Percentiles rank a stretch among this genome's conserved stretches.
These are phyloP conservation scores for Selene dorsalis DNA, from an alignment of 2,797 vertebrate species.

Conservation along the genomic window DNA sequence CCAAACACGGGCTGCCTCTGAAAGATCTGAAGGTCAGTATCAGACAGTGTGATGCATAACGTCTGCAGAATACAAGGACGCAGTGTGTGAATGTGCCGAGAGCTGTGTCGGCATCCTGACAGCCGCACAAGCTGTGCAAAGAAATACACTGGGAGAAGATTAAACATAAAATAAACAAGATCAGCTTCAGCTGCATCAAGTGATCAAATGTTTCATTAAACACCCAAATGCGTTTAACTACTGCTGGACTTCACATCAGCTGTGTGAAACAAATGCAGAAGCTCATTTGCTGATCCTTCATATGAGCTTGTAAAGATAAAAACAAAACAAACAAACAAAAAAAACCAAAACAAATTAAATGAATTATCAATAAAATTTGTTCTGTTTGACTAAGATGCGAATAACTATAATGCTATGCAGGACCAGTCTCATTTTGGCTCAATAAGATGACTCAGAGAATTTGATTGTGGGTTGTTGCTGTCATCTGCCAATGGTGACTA, in stretches of 20 bases:
- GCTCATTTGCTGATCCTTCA: not conserved
- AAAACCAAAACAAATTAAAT: not conserved
- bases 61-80: not conserved
- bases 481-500: not conserved
- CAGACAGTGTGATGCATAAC: not conserved
- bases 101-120: not conserved
- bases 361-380: not conserved
- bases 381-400: not conserved
- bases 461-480: not conserved
- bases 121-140: not conserved
- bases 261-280: not conserved
- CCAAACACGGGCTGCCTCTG: conserved; percentile 49
- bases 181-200: not conserved
- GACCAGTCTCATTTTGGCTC: not conserved
- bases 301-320: not conserved
- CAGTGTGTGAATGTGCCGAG: conserved; percentile 3
- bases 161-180: not conserved
- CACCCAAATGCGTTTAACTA: not conserved
- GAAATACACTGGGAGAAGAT: not conserved
- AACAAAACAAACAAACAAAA: not conserved
- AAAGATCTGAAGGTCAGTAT: conserved; percentile 30
- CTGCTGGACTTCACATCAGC: not conserved
- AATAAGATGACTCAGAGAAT: not conserved
- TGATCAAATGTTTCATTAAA: not conserved
- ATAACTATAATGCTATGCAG: not conserved